phyloP scores from a whole-genome alignment of 2,113 vertebrate genomes.

The Xyliphius kryptos region DNA sequence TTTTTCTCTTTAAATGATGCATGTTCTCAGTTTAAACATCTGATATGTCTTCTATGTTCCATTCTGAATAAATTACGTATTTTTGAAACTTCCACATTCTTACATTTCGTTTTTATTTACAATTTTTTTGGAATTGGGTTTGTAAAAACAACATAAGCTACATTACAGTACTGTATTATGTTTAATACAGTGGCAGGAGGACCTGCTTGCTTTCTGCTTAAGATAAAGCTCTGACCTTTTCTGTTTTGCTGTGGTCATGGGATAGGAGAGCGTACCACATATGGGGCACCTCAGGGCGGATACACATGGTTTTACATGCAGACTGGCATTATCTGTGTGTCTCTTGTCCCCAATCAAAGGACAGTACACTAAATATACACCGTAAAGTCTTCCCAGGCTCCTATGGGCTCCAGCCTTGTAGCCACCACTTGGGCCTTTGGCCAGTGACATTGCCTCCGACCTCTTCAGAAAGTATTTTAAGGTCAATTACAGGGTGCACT shows the following conservation, averaged over 20 bases:
- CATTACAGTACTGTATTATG: no score
- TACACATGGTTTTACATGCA: constrained; percentile 62
- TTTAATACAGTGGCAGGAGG: no score
- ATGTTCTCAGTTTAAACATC: no score
- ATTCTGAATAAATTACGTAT: no score
- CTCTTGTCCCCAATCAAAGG: constrained; percentile 64
- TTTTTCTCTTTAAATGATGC: no score
- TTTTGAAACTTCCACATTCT: no score
- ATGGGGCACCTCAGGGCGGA: constrained; percentile 53
- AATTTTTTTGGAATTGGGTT: no score
- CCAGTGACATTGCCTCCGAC: constrained; percentile 70
- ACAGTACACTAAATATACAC: constrained; percentile 71
- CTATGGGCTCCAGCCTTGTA: constrained; percentile 55
- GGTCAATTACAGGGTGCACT: constrained; percentile 77
- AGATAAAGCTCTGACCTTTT: constrained; percentile 43
- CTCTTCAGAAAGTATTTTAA: constrained; percentile 76
- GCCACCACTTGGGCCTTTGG: constrained; percentile 62
- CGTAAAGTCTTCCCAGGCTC: constrained; percentile 65
- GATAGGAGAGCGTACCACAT: constrained; percentile 39
- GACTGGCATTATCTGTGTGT: constrained; percentile 66
- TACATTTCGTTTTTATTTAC: no score
- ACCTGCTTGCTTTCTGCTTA: no score
- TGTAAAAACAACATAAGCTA: no score
- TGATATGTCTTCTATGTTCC: no score
- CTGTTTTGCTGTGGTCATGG: constrained; percentile 46